Conservation (phyloP, 2,888 invertebrate species). For the Pammene fasciana region DNA sequence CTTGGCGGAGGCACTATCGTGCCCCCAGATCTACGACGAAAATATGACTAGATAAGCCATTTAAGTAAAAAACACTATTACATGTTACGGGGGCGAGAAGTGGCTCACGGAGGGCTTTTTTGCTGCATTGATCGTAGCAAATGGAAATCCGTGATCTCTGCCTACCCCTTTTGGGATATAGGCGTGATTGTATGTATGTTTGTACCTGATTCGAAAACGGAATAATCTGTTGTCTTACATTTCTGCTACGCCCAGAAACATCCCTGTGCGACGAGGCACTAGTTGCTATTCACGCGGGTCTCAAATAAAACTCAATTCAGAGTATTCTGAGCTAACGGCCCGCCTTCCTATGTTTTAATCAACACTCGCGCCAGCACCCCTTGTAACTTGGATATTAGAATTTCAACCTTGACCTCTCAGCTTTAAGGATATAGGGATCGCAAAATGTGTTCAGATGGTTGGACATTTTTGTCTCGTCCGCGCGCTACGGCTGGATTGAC, state of each 20-base stretch:
- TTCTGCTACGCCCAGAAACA: not conserved
- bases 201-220: not conserved
- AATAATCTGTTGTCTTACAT: not conserved
- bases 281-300: slow-evolving; percentile 19
- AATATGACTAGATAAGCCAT: too few species aligned
- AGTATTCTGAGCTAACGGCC: slow-evolving; percentile 19
- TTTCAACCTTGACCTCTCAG: not conserved
- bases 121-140: too few species aligned
- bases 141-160: too few species aligned
- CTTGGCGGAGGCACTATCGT: too few species aligned
- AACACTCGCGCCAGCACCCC: not conserved
- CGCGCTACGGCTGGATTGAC: slow-evolving; percentile 17
- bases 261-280: slow-evolving; percentile 4
- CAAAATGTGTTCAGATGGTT: not conserved
- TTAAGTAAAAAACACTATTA: too few species aligned
- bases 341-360: slow-evolving; percentile 26
- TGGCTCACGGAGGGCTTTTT: too few species aligned
- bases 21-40: too few species aligned
- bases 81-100: too few species aligned
- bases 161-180: too few species aligned
- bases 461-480: slow-evolving; percentile 29
- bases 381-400: not conserved
- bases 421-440: not conserved
- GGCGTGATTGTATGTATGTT: too few species aligned
- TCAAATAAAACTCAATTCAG: slow-evolving; percentile 27